Base-by-base conservation (phyloP, 2,888 invertebrate genomes). In the Torymus tubicola region DNA sequence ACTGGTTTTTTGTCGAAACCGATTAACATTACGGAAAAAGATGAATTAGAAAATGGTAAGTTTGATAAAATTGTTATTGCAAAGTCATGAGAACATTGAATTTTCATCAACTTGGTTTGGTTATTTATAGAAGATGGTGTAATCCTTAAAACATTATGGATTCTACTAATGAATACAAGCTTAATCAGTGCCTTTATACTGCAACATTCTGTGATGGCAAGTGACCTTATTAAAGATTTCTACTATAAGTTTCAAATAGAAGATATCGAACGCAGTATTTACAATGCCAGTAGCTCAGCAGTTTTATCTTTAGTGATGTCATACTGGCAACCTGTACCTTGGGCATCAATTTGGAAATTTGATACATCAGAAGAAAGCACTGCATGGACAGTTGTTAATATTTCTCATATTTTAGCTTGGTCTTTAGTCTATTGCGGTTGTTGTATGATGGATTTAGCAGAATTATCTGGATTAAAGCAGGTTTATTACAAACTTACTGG, bases 391-490 rank as follows among this genome's bases (percentile, higher is more conserved):
- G 80, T 91, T 0, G 93, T 93, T 86, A 87, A 91, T 10, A 84
- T 90, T 8, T 85, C 92, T 16, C 94, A 94, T 85, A 84, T 88
- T 0, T 83, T 92, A 52, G 92, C 92, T 13, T 94, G 94, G 94
- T 87, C 91, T 31, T 86, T 93, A 4, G 93, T 94, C 81, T 94
- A 93, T 85, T 92, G 93, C 24, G 94, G 94, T 11, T 93, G 93
- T 84, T 89, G 94, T 64, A 93, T 93, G 85, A 93, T 94, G 92
- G 94, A 94, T 86, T 90, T 94, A 24, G 92, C 93, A 0, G 94
- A 94, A 86, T 87, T 94, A 3, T 85, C 93, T 42, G 94, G 94
- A 3, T 87, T 94, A 5, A 94, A 94, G 86, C 94, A 94, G 88
- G 91, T 93, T 8, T 94, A 93, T 87, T 94, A 94, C 81, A 92